phyloP scores from a whole-genome alignment of 2,113 vertebrate species.

The Hippocampus barbouri region DNA sequence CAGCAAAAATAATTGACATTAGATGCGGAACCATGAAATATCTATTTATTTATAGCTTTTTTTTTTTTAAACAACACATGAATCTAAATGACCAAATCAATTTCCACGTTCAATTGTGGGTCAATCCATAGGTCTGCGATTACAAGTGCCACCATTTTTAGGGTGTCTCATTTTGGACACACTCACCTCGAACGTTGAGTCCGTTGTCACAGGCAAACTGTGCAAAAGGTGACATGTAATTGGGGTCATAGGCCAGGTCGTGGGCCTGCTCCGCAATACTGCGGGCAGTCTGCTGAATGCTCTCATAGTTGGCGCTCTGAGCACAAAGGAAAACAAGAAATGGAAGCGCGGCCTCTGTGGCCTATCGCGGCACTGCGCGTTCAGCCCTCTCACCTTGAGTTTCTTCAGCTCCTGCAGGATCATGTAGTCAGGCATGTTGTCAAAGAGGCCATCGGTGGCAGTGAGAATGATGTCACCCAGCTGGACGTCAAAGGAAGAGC shows the following conservation, averaged over 20 bases:
- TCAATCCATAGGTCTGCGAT: neutral
- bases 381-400: slow-evolving; percentile 77
- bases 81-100: neutral
- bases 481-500: slow-evolving; percentile 93
- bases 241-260: slow-evolving; percentile 93
- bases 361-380: neutral
- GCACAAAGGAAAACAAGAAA: slow-evolving; percentile 7
- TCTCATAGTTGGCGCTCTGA: slow-evolving; percentile 96
- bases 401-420: slow-evolving; percentile 97
- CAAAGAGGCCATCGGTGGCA: slow-evolving; percentile 92
- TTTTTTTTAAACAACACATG: neutral
- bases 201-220: slow-evolving; percentile 98
- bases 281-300: slow-evolving; percentile 90
- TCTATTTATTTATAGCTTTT: neutral
- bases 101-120: neutral
- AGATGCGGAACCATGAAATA: neutral
- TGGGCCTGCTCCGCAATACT: slow-evolving; percentile 97
- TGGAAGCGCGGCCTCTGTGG: neutral
- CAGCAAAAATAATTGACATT: neutral
- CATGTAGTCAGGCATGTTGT: slow-evolving; percentile 99
- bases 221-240: slow-evolving; percentile 99
- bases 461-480: slow-evolving; percentile 98
- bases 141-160: no score
- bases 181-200: slow-evolving; percentile 92
- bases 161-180: neutral